Percentiles rank a stretch among this genome's conserved stretches.
Evolutionary conservation across 1,140 invertebrate genomes (phyloP).

Genomic region (Drosophila suzukii): DNA sequence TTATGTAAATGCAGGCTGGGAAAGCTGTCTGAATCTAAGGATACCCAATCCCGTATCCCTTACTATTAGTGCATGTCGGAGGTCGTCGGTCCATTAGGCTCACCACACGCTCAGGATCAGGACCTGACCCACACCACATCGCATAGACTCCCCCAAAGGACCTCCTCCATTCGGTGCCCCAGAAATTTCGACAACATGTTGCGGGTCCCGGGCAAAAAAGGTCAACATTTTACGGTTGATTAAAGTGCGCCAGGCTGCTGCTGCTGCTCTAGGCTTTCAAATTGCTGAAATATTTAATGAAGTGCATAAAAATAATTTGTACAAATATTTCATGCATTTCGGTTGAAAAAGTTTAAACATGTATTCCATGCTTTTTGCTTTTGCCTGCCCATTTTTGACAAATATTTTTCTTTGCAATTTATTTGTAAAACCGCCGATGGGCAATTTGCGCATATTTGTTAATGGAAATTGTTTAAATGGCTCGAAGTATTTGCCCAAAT

Average conservation of each 20-base stretch:
- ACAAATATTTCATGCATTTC: slow-evolving; percentile 82
- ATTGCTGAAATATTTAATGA: slow-evolving; percentile 83
- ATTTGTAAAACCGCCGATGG: slow-evolving; percentile 81
- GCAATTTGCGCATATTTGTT: slow-evolving; percentile 82
- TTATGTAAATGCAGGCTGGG: slow-evolving; percentile 69
- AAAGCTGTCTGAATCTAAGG: slow-evolving; percentile 16
- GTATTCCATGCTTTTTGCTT: slow-evolving; percentile 15
- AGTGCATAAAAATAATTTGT: slow-evolving; percentile 83
- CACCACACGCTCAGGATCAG: slow-evolving; percentile 53
- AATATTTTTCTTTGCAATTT: slow-evolving; percentile 69
- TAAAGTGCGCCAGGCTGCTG: slow-evolving; percentile 72
- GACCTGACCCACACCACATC: slow-evolving; percentile 15
- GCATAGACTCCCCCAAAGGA: slow-evolving; percentile 4
- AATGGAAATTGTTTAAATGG: slow-evolving; percentile 83
- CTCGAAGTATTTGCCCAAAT: slow-evolving; percentile 76
- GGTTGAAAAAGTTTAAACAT: slow-evolving; percentile 70
- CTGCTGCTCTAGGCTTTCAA: slow-evolving; percentile 41
- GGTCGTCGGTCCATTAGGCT: slow-evolving; percentile 61
- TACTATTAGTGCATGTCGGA: slow-evolving; percentile 49
- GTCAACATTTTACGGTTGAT: slow-evolving; percentile 83
- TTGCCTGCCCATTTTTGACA: slow-evolving; percentile 66
- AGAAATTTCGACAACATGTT: slow-evolving; percentile 77
- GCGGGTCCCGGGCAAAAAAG: slow-evolving; percentile 62
- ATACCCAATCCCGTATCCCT: background rate
- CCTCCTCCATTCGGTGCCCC: slow-evolving; percentile 1